These are phyloP conservation scores for Sebastes dallii DNA, from an alignment of 2,797 vertebrate species.

Conservation along the genomic window DNA sequence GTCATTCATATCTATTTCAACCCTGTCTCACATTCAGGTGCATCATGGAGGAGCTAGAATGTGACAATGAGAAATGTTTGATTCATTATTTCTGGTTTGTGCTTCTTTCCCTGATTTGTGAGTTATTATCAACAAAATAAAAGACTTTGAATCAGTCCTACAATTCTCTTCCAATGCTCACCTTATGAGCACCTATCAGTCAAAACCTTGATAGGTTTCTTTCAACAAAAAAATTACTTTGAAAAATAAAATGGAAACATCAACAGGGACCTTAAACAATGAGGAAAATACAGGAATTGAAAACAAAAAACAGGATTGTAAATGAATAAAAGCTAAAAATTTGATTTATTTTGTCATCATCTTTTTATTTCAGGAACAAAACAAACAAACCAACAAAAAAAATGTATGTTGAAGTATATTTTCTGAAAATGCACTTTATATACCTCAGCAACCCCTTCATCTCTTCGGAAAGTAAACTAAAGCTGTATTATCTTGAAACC, in stretches of 20 bases:
- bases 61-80: neutral
- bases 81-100: neutral
- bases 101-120: neutral
- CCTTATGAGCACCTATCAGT: neutral
- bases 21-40: neutral
- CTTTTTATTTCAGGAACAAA: too few species aligned
- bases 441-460: too few species aligned
- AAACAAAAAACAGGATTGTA: too few species aligned
- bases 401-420: too few species aligned
- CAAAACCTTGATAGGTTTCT: neutral
- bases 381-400: too few species aligned
- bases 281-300: neutral
- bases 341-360: too few species aligned
- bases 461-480: too few species aligned
- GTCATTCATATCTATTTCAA: neutral
- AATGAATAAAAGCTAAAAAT: neutral
- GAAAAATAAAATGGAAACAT: neutral
- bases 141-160: neutral
- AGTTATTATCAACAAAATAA: neutral
- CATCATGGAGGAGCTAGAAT: neutral
- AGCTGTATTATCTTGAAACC: too few species aligned
- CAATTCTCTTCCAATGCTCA: neutral
- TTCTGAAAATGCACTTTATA: too few species aligned
- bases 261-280: neutral
- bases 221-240: rapidly evolving